Conservation (phyloP, 2,888 invertebrate genomes). For the Tipula lateralis region DNA sequence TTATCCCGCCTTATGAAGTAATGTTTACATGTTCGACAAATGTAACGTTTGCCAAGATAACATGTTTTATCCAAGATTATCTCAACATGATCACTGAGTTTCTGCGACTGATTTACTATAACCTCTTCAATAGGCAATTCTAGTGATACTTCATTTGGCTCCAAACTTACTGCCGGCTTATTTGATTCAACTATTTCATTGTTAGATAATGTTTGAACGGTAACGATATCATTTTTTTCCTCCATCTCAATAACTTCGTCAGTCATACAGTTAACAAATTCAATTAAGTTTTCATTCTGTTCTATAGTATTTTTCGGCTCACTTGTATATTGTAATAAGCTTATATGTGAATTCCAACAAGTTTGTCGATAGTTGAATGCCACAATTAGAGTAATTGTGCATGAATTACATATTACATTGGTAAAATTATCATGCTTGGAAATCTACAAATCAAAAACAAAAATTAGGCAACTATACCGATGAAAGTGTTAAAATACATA, state of each 20-base stretch:
- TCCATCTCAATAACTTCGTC: no score
- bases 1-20: neutral
- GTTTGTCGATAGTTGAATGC: no score
- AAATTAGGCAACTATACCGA: no score
- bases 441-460: no score
- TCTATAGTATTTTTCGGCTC: no score
- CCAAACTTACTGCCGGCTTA: neutral
- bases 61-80: neutral
- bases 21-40: neutral
- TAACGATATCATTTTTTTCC: neutral
- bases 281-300: no score
- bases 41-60: neutral
- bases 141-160: neutral
- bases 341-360: no score
- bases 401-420: neutral
- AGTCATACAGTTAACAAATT: no score
- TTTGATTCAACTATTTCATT: neutral
- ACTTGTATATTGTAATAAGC: no score
- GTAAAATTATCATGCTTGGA: neutral
- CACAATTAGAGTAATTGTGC: no score
- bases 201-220: no score
- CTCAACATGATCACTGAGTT: neutral
- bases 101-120: neutral
- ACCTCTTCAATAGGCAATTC: neutral
- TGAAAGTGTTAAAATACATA: no score